A percentile compares a stretch with the other conserved stretches of the same genome.
These are phyloP conservation scores for Pseudoatta argentina DNA, from an alignment of 1,140 invertebrate genomes.

Conservation along the genomic window DNA sequence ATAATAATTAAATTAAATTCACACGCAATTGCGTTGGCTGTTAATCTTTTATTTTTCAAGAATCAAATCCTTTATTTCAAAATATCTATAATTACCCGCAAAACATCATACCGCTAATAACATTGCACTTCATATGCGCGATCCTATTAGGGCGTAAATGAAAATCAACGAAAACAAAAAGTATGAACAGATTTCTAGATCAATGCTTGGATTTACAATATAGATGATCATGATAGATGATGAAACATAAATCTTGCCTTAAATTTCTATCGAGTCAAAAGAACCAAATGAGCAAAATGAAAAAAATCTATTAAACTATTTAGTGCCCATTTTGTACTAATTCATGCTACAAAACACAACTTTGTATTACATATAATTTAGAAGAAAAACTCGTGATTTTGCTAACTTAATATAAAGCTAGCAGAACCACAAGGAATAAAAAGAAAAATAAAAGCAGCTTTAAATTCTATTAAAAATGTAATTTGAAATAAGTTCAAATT, in stretches of 20 bases:
- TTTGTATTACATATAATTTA: too few species aligned
- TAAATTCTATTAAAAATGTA: too few species aligned
- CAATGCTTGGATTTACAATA: not conserved
- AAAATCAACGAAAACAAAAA: not conserved
- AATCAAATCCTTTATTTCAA: slow-evolving; percentile 15
- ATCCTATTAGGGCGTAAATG: not conserved
- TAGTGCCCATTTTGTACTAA: too few species aligned
- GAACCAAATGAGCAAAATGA: too few species aligned
- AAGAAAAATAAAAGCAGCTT: too few species aligned
- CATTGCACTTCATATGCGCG: not conserved
- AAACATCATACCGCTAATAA: slow-evolving; percentile 8
- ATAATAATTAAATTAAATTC: slow-evolving; percentile 42
- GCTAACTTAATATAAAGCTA: too few species aligned
- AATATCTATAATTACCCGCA: not conserved
- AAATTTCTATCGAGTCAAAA: not conserved
- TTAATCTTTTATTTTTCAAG: slow-evolving; percentile 18
- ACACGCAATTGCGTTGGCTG: not conserved
- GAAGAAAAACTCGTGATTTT: too few species aligned
- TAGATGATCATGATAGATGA: too few species aligned
- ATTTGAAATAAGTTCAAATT: too few species aligned
- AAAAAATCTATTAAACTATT: too few species aligned
- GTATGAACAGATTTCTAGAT: slow-evolving; percentile 14
- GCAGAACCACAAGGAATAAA: too few species aligned
- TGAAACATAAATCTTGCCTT: not conserved
- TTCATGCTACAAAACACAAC: too few species aligned